Base-by-base conservation (phyloP, 2,888 invertebrate genomes). In the Clusia tigrina region DNA sequence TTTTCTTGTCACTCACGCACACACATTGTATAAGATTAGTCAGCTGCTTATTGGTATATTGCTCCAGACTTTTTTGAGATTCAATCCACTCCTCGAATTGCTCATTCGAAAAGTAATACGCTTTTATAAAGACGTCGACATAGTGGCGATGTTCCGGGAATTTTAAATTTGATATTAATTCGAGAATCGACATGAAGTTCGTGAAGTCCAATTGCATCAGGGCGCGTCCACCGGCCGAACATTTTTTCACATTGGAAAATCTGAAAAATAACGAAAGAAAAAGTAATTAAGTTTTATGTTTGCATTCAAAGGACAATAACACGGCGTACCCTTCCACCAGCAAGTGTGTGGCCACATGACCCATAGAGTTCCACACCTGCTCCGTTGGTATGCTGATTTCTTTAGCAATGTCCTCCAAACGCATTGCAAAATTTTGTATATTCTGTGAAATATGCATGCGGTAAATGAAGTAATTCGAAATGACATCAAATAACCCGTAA, bases 151-250 rank as follows among this genome's bases (percentile, higher is more conserved):
- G 92, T 0, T 97, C 95, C 17, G 95, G 86, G 2, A 96, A 96
- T 77, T 91, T 90, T 6, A 95, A 80, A 1, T 89, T 89, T 0
- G 95, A 92, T 60, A 97, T 89, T 76, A 92, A 90, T 82, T 98
- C 96, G 58, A 95, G 86, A 80, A 97, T 96, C 22, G 94, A 90
- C 70, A 96, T 88, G 67, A 98, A 90, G 81, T 98, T 98, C 6
- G 96, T 94, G 78, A 96, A 98, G 86, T 99, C 99, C 22, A 99
- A 85, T 79, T 98, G 98, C 98, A 99, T 99, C 10, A 99, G 84
- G 0, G 96, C 98, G 42, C 99, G 86, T 0, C 99, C 99, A 23
- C 96, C 98, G 72, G 96, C 95, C 0, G 96, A 93, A 83, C 99
- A 99, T 81, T 95, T 96, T 67, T 92, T 94, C 0, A 94, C 93